Evolutionary conservation across 2,888 invertebrate genomes (phyloP), one percentile per base, ranked within the genome.

Genomic region (Conus canariensis): DNA sequence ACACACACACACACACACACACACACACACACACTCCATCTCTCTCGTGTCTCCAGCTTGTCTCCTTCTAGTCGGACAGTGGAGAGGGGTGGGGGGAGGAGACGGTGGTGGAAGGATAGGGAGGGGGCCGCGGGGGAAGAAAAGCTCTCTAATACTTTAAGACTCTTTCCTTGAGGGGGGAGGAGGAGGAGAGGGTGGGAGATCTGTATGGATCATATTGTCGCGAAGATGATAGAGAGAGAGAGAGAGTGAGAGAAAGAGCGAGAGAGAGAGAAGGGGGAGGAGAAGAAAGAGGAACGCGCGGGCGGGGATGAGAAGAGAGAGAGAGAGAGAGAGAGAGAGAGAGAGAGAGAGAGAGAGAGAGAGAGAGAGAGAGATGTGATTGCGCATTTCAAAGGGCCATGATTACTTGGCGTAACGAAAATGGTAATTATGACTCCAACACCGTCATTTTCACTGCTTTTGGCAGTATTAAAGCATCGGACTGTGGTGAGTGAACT

Each of bases 281-380:
- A 30, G 30, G 30, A 30, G 30, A 30, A 30, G 30, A 30, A 30
- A 30, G 30, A 30, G 30, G 30, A 30, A 30, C 30, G 30, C 30
- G 30, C 30, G 2, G 30, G 30, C 30, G 30, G 30, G 30, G 2
- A 30, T 30, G 30, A 2, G 2, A 2, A 30, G 30, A 30, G 30
- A 85, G 85, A 85, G 64, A 85, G 85, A 85, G 85, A 85, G 85
- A 85, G 85, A 25, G 64, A 60, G 64, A 25, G 60, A 64, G 85
- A 85, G 85, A 59, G 85, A 85, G 85, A 85, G 85, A 59, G 85
- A 85, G 85, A 83, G 83, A 83, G 56, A 83, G 83, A 83, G 83
- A 83, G 83, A 83, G 83, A 58, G 83, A 83, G 83, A 83, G 83
- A 83, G 56, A 58, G 58, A 83, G 22, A 30, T 70, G 16, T 16